Evolutionary conservation across 2,797 vertebrate species (phyloP).

Genomic region (Scleropages formosus): DNA sequence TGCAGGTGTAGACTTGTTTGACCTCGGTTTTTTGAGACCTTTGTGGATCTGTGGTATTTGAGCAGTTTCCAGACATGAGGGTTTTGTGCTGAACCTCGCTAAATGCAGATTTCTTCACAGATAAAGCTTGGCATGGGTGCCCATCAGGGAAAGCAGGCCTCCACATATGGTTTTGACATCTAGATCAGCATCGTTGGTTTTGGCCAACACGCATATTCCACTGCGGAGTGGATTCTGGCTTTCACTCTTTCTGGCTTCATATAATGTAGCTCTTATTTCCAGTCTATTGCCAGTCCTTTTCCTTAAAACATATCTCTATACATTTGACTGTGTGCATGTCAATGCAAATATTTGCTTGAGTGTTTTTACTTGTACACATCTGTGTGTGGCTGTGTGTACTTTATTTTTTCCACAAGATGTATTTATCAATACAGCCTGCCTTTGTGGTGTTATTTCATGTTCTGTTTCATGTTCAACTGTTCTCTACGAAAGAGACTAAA

Average conservation of each 20-base stretch:
- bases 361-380: too few species aligned
- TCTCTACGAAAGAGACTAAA: too few species aligned
- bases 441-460: too few species aligned
- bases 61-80: slow-evolving; percentile 24
- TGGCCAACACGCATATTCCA: slow-evolving; percentile 19
- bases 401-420: too few species aligned
- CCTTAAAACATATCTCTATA: neutral
- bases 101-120: slow-evolving; percentile 20
- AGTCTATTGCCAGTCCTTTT: neutral
- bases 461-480: too few species aligned
- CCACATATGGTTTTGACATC: slow-evolving; percentile 34
- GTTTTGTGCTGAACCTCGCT: slow-evolving; percentile 25
- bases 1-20: neutral
- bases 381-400: too few species aligned
- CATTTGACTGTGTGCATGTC: too few species aligned
- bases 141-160: slow-evolving; percentile 28
- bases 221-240: slow-evolving; percentile 25
- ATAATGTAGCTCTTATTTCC: neutral
- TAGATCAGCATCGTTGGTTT: slow-evolving; percentile 27
- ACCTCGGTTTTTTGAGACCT: neutral
- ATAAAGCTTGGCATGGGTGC: slow-evolving; percentile 26
- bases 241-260: neutral
- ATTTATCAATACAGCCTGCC: too few species aligned
- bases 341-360: too few species aligned
- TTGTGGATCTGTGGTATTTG: neutral